phyloP scores from a whole-genome alignment of 2,113 vertebrate genomes.

The Patagioenas fasciata region DNA sequence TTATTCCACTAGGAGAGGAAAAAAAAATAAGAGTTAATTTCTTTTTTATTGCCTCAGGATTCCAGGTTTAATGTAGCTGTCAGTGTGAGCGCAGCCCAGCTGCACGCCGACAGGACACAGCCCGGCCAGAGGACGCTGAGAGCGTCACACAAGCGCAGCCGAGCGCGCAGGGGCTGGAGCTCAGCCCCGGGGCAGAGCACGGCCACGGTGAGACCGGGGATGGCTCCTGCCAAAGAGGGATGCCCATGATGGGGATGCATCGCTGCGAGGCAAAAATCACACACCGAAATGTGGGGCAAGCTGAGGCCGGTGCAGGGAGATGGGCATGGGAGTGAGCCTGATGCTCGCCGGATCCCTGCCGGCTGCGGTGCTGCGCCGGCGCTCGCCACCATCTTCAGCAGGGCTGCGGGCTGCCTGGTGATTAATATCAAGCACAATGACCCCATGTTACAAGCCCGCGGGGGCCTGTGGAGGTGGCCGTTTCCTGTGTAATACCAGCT shows the following conservation, averaged over 20 bases:
- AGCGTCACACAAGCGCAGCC: no score
- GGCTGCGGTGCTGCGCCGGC: background rate
- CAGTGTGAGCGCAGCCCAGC: constrained; percentile 70
- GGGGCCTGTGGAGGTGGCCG: constrained; percentile 80
- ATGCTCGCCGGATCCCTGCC: rapidly evolving
- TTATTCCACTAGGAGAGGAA: constrained; percentile 76
- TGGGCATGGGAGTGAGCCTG: background rate
- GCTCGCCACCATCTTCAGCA: constrained; percentile 59
- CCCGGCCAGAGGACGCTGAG: no score
- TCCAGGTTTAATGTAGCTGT: constrained; percentile 84
- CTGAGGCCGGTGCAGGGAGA: background rate
- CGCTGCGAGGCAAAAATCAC: background rate
- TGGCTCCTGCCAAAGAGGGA: background rate
- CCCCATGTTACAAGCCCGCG: constrained; percentile 78
- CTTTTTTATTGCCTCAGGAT: constrained; percentile 81
- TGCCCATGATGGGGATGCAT: rapidly evolving
- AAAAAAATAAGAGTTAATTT: constrained; percentile 83
- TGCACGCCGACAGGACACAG: no score
- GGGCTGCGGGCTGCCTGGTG: constrained; percentile 72
- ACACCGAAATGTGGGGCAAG: rapidly evolving
- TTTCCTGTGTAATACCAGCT: constrained; percentile 86
- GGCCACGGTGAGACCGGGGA: rapidly evolving
- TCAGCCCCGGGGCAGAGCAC: background rate
- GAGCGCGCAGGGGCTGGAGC: no score
- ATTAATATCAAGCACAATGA: constrained; percentile 81